These are phyloP conservation scores for Araneus ventricosus DNA, from an alignment of 1,140 invertebrate species.

Conservation along the genomic window DNA sequence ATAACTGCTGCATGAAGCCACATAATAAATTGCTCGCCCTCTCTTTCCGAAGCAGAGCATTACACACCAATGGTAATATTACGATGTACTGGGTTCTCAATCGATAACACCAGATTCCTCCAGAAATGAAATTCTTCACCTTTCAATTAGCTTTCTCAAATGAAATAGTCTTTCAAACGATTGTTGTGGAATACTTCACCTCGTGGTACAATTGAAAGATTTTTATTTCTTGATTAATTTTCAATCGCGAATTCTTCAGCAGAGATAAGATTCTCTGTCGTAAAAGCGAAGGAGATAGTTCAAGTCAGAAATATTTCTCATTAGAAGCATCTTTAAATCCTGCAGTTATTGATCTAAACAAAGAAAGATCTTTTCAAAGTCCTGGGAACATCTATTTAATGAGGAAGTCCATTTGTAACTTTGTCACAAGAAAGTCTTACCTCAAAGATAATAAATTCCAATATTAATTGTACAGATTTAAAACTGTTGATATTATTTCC, in stretches of 20 bases:
- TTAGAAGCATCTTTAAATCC: no score
- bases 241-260: background rate
- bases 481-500: no score
- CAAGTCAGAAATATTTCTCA: no score
- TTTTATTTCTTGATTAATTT: background rate
- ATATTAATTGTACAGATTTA: no score
- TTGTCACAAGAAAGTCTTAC: no score
- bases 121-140: slow-evolving; percentile 24
- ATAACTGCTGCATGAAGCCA: slow-evolving; percentile 29
- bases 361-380: no score
- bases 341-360: no score
- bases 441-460: no score
- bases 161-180: slow-evolving; percentile 1
- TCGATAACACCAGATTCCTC: background rate
- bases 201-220: background rate
- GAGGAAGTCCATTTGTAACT: no score
- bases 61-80: slow-evolving; percentile 2
- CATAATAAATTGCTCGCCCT: slow-evolving; percentile 23
- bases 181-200: background rate
- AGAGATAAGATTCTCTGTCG: background rate
- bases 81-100: background rate
- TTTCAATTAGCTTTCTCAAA: slow-evolving; percentile 14
- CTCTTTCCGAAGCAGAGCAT: background rate
- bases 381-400: no score
- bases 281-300: background rate